A percentile compares a stretch with the other conserved stretches of the same genome.
Evolutionary conservation across 2,888 invertebrate species (phyloP).

Genomic region (Ephialtes manifestator): DNA sequence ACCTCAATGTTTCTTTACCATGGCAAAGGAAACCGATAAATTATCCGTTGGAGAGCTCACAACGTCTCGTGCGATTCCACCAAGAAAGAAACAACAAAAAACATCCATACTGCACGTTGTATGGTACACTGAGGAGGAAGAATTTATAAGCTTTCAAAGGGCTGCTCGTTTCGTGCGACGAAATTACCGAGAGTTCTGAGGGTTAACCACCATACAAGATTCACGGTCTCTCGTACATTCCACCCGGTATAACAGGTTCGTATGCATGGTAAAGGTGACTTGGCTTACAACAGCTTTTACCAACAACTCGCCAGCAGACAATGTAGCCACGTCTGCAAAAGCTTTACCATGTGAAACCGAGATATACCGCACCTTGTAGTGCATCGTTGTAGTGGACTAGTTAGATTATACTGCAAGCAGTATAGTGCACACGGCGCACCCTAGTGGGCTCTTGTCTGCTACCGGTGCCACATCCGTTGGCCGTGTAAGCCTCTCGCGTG

Average conservation of each 20-base stretch:
- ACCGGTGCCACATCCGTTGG: conserved; percentile 7
- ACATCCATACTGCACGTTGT: background rate
- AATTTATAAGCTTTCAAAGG: conserved; percentile 14
- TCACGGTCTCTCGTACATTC: conserved; percentile 12
- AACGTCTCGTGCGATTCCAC: conserved; percentile 25
- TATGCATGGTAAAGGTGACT: conserved; percentile 19
- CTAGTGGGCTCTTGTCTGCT: conserved; percentile 16
- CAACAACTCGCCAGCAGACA: background rate
- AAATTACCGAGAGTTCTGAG: conserved; percentile 23
- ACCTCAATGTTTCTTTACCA: conserved; percentile 30
- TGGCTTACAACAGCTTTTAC: background rate
- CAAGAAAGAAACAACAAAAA: background rate
- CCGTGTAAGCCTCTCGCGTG: conserved; percentile 75
- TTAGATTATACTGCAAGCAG: conserved; percentile 37
- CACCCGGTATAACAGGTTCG: background rate
- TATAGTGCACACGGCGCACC: conserved; percentile 47
- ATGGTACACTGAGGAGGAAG: background rate
- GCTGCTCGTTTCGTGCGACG: conserved; percentile 23
- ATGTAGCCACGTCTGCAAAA: conserved; percentile 7
- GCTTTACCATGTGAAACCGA: conserved; percentile 26
- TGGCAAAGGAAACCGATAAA: conserved; percentile 49
- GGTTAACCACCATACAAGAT: conserved; percentile 16
- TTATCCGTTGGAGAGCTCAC: conserved; percentile 40
- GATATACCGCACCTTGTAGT: conserved; percentile 7
- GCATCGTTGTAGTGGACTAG: conserved; percentile 28